These are phyloP conservation scores for Psilopsiagon aurifrons DNA, from an alignment of 2,113 vertebrate genomes.

Conservation along the genomic window DNA sequence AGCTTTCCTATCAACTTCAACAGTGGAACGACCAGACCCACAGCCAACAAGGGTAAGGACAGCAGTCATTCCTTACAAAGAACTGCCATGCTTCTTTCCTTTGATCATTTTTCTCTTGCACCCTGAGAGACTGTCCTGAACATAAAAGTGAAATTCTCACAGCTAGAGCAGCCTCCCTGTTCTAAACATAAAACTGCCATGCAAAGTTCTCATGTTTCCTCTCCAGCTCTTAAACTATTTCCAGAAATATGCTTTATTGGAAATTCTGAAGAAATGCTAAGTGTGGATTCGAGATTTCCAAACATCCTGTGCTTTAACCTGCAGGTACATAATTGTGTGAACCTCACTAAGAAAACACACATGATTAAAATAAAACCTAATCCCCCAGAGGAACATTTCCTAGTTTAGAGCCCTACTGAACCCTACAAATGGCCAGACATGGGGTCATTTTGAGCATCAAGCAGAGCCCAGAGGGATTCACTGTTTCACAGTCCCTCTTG, in stretches of 20 bases:
- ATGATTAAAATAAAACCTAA: neutral
- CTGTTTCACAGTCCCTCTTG: neutral
- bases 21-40: neutral
- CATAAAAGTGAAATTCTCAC: constrained; percentile 33
- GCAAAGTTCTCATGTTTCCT: neutral
- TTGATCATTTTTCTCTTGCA: constrained; percentile 12
- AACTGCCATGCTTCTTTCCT: neutral
- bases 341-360: neutral
- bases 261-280: neutral
- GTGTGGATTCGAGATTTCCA: neutral
- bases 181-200: neutral
- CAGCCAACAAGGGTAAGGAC: neutral
- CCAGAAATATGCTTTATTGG: neutral
- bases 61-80: neutral
- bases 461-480: neutral
- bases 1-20: neutral
- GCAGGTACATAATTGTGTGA: neutral
- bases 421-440: neutral
- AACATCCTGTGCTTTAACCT: neutral
- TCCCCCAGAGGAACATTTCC: neutral
- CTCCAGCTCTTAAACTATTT: neutral
- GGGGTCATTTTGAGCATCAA: neutral
- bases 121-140: neutral
- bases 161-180: neutral
- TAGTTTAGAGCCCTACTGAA: neutral